phyloP scores from a whole-genome alignment of 2,888 invertebrate genomes.

The Pyralis farinalis region DNA sequence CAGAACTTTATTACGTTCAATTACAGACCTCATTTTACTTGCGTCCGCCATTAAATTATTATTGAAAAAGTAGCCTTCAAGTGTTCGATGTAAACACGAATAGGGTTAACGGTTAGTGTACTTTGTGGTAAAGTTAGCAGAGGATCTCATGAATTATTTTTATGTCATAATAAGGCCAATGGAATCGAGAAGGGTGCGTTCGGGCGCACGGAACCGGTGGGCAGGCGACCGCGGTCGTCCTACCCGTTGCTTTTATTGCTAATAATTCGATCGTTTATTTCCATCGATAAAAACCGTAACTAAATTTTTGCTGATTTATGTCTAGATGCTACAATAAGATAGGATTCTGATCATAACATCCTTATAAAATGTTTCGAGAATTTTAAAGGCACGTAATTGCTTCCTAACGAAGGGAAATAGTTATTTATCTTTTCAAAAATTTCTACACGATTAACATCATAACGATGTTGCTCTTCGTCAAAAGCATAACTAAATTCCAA shows the following conservation, averaged over 20 bases:
- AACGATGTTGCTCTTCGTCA: neutral
- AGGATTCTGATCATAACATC: neutral
- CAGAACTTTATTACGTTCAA: constrained; percentile 26
- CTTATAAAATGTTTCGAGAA: neutral
- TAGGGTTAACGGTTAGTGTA: constrained; percentile 39
- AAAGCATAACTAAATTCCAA: neutral
- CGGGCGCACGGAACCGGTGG: constrained; percentile 29
- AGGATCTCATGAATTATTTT: constrained; percentile 49
- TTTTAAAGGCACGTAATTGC: neutral
- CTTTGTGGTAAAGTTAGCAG: constrained; percentile 41
- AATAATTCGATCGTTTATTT: constrained; percentile 41
- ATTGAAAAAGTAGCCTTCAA: constrained; percentile 10
- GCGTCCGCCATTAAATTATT: constrained; percentile 16
- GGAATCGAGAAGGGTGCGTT: constrained; percentile 32
- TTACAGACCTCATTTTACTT: constrained; percentile 30
- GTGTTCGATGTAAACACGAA: constrained; percentile 28
- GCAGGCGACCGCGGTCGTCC: constrained; percentile 26
- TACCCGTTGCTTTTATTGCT: constrained; percentile 40
- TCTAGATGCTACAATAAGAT: constrained; percentile 1
- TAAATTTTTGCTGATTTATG: constrained; percentile 11
- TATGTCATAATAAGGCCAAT: constrained; percentile 60
- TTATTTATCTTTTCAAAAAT: neutral
- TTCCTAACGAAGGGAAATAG: neutral
- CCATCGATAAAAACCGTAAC: constrained; percentile 22
- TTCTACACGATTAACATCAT: neutral